A percentile compares a stretch with the other conserved stretches of the same genome.
Evolutionary conservation across 92 coral and sea anemone genomes (phyloP).

Genomic region (Phenganax subtilis): DNA sequence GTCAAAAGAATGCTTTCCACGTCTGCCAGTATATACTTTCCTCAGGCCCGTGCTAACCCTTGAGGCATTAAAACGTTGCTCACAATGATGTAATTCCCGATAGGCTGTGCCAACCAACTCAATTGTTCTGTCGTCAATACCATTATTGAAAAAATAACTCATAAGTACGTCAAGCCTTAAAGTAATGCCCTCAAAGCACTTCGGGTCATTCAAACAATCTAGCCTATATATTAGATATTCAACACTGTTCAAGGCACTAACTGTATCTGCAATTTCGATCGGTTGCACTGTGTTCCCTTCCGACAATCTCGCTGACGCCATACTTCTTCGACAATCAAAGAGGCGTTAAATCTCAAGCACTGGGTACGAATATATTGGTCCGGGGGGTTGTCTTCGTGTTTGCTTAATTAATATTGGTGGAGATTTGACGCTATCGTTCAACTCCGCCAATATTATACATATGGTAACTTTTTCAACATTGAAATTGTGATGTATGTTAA

Average conservation of each 20-base stretch:
- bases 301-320: no score
- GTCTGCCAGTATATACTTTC: slow-evolving; percentile 13
- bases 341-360: neutral
- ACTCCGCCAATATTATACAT: neutral
- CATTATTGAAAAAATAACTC: neutral
- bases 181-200: neutral
- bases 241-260: slow-evolving; percentile 18
- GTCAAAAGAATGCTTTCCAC: slow-evolving; percentile 14
- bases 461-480: neutral
- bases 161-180: slow-evolving; percentile 2
- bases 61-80: slow-evolving; percentile 12
- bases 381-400: slow-evolving; percentile 18
- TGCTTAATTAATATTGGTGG: slow-evolving; percentile 5
- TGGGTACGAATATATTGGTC: slow-evolving; percentile 4
- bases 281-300: neutral
- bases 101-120: slow-evolving; percentile 10
- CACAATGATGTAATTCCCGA: slow-evolving; percentile 10
- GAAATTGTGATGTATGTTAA: neutral
- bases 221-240: slow-evolving; percentile 10
- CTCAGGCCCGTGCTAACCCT: slow-evolving; percentile 2
- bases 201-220: slow-evolving; percentile 12
- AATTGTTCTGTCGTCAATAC: slow-evolving; percentile 19
- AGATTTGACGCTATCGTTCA: slow-evolving; percentile 13
- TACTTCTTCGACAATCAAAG: neutral
- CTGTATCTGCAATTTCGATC: slow-evolving; percentile 15